Base-by-base conservation (phyloP, 2,888 invertebrate genomes). In the Sisyra nigra region DNA sequence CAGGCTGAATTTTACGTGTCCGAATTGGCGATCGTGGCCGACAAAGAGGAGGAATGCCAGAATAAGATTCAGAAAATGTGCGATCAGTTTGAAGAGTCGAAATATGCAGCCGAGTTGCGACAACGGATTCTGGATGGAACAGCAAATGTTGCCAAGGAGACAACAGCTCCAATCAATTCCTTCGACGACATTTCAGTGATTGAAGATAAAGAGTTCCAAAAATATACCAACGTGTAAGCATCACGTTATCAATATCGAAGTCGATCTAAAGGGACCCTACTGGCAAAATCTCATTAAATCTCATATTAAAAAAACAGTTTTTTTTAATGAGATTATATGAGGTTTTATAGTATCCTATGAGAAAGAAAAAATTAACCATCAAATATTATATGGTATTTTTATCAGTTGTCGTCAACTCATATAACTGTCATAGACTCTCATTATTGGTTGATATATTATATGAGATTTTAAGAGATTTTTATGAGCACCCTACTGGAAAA, bases 1-100 rank as follows among this genome's bases (percentile, higher is more conserved):
- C 80, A 83, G 2, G 87, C 88, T 0, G 92, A 92, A 57, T 86
- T 82, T 60, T 86, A 81, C 59, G 77, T 92, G 32, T 67, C 71
- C 41, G 71, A 69, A 40, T 55, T 78, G 46, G 74, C 75, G 3
- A 61, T 72, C 4, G 59, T 62, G 24, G 59, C 62, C 17, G 69
- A 65, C 24, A 58, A 59, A n/a, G 70, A 72, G 52, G 57, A 56
- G 1, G 62, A 66, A 45, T 66, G 67, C 52, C 55, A 59, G 5
- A 29, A 41, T 35, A 45, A 46, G 40, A 70, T 60, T 14, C 36
- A 42, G 39, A 44, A 45, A 43, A 70, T 75, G 30, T 74, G 74
- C 49, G 68, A 72, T 43, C 66, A 69, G 46, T 74, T 68, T 55
- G 63, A 69, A 42, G 56, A 66, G 11, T 74, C 74, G 0, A 60